phyloP scores from a whole-genome alignment of 2,888 invertebrate species.

The Acleris laterana region DNA sequence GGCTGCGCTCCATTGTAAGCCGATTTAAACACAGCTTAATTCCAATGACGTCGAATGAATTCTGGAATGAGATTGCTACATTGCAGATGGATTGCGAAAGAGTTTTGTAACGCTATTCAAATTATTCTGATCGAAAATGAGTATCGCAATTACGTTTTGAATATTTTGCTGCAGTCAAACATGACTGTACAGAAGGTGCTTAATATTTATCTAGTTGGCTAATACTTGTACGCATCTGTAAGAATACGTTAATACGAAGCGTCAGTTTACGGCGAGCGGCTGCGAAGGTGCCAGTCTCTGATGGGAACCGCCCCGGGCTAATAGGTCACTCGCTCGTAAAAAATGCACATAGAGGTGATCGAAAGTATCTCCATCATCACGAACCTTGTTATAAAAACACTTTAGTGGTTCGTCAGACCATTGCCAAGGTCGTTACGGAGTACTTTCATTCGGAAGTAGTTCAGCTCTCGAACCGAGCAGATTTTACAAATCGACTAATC shows the following conservation, averaged over 20 bases:
- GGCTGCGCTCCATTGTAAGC: slow-evolving; percentile 69
- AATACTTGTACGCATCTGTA: slow-evolving; percentile 42
- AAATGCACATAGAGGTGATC: slow-evolving; percentile 41
- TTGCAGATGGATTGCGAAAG: slow-evolving; percentile 37
- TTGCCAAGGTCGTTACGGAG: no score
- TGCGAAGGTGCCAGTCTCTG: slow-evolving; percentile 59
- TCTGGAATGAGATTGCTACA: slow-evolving; percentile 41
- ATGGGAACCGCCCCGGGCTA: slow-evolving; percentile 68
- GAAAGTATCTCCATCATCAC: no score
- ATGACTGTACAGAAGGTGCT: slow-evolving; percentile 18
- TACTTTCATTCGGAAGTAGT: no score
- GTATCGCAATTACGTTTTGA: slow-evolving; percentile 36
- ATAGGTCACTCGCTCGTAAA: slow-evolving; percentile 56
- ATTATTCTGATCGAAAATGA: slow-evolving; percentile 37
- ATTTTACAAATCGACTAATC: no score
- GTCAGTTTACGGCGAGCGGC: slow-evolving; percentile 57
- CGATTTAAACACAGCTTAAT: slow-evolving; percentile 65
- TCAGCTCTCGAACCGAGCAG: no score
- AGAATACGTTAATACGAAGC: slow-evolving; percentile 52
- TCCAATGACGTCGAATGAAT: slow-evolving; percentile 69
- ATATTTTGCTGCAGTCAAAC: slow-evolving; percentile 30
- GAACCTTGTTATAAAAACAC: no score
- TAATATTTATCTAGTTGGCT: slow-evolving; percentile 30
- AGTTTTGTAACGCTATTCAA: slow-evolving; percentile 57
- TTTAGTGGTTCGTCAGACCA: no score